phyloP scores from a whole-genome alignment of 1,140 invertebrate species.

The Drosophila paulistorum region DNA sequence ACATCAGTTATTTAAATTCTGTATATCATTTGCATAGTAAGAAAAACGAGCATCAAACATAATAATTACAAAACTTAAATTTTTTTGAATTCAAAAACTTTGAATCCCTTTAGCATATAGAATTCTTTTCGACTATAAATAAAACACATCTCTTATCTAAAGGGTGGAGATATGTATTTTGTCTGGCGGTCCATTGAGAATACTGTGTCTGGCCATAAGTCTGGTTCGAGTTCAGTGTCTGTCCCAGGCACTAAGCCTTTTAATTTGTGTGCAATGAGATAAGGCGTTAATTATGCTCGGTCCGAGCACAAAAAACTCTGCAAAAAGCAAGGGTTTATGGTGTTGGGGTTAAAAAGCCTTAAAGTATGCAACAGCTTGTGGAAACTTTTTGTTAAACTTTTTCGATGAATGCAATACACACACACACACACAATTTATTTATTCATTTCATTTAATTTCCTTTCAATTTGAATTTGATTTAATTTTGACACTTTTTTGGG shows the following conservation, averaged over 20 bases:
- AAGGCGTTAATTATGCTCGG: constrained; percentile 62
- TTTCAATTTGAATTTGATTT: background rate
- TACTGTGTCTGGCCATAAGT: constrained; percentile 33
- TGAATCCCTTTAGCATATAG: constrained; percentile 18
- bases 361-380: constrained; percentile 46
- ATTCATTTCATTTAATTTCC: constrained; percentile 8
- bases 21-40: too few species aligned
- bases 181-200: constrained; percentile 48
- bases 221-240: constrained; percentile 21
- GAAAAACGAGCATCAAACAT: background rate
- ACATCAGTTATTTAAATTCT: too few species aligned
- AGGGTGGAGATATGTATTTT: constrained; percentile 35
- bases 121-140: constrained; percentile 41
- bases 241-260: constrained; percentile 47
- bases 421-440: background rate
- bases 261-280: constrained; percentile 65
- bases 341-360: constrained; percentile 20
- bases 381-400: constrained; percentile 19
- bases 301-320: background rate
- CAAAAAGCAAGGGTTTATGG: background rate
- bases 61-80: background rate
- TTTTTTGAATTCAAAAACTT: constrained; percentile 13
- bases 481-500: constrained; percentile 35
- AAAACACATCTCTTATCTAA: constrained; percentile 53
- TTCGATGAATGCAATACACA: too few species aligned